A percentile compares a stretch with the other conserved stretches of the same genome.
phyloP scores from a whole-genome alignment of 2,888 invertebrate species.

The Hemicrepidius hirtus region DNA sequence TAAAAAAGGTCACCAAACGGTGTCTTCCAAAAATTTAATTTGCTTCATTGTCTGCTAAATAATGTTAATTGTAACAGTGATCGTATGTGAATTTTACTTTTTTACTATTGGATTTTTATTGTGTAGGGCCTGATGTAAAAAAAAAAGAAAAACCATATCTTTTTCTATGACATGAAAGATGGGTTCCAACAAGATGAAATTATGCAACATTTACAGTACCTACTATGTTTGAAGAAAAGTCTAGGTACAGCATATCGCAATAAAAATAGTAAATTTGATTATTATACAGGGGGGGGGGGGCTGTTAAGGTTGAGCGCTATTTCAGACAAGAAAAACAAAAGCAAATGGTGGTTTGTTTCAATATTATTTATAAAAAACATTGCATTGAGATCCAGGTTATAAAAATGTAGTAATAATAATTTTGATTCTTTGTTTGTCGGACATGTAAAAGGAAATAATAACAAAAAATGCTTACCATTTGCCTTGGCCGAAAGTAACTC shows the following conservation, averaged over 20 bases:
- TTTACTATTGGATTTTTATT: conserved; percentile 20
- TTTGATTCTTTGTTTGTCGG: too few species aligned
- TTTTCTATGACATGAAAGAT: background rate
- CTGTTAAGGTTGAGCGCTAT: too few species aligned
- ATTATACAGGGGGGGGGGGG: background rate
- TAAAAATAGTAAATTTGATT: background rate
- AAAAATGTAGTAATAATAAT: too few species aligned
- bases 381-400: too few species aligned
- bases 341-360: background rate
- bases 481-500: too few species aligned
- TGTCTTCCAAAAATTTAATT: conserved; percentile 16
- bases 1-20: conserved; percentile 29
- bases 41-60: conserved; percentile 31
- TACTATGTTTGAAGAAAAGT: background rate
- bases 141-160: conserved; percentile 14
- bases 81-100: conserved; percentile 40
- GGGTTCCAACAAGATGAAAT: background rate
- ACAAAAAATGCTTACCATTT: too few species aligned
- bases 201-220: background rate
- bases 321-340: too few species aligned
- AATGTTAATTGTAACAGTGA: conserved; percentile 27
- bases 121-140: background rate
- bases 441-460: too few species aligned
- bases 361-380: too few species aligned
- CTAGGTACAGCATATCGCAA: conserved; percentile 17